Base-by-base conservation (phyloP, 2,113 vertebrate genomes). In the Murina feae region DNA sequence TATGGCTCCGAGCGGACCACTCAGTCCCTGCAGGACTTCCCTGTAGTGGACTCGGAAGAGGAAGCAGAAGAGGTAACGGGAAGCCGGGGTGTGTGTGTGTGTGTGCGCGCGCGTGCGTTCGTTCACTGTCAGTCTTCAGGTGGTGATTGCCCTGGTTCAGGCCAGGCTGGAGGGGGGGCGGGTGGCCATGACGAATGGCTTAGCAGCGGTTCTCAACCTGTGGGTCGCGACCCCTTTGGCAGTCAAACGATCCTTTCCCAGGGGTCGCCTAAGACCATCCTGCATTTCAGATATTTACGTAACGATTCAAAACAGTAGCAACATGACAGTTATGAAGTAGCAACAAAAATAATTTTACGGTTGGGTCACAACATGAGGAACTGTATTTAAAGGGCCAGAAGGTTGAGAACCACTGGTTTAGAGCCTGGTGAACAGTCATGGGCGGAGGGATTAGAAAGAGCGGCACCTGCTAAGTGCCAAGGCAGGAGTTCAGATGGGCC, bases 1-100 rank as follows among this genome's bases (percentile, higher is more conserved):
- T 99, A 99, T 0, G 99, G 99, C 78, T 99, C 99, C 0, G 99
- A 99, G 58, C 98, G 99, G 87, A 99, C 99, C 60, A 93, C 98
- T 0, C 99, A 99, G 98, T 99, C 99, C 21, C 94, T 99, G 96
- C 98, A 99, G 53, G 99, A 99, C 96, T 99, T 99, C 92, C 99
- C 99, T 2, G 98, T 99, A 28, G 98, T 99, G 2, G 99, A 99
- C 97, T 99, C 99, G 0, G 99, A 99, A 17, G 99, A 99, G 55
- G 99, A 99, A 83, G 99, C 99, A 0, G 99, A 99, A 63, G 99
- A 99, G 99, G 99, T 99, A 97, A 51, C 1, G 2, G 0, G 49
- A 11, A 16, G 74, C 10, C 2, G 58, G 9, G 17, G 68, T 28
- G 72, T 6, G 21, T 63, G 75, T 9, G 6, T 12, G 2, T 12